Evolutionary conservation across 1,140 invertebrate genomes (phyloP).

Genomic region (Drosophila suzukii): DNA sequence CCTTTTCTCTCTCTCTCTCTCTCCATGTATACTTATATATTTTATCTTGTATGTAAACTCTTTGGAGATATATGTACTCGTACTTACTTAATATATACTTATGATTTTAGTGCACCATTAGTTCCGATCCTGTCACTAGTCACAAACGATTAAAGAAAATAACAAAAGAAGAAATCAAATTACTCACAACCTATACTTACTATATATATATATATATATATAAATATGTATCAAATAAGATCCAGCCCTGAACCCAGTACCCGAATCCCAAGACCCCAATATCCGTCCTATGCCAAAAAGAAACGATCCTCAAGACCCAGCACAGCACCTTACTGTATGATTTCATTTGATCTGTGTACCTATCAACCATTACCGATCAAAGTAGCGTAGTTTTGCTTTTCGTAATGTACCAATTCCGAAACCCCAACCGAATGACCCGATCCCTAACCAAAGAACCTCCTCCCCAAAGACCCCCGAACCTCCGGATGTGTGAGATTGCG

Average conservation of each 20-base stretch:
- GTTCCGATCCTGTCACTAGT: constrained; percentile 46
- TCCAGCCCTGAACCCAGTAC: not conserved
- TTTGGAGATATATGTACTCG: constrained; percentile 33
- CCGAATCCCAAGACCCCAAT: not conserved
- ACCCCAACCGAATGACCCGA: not conserved
- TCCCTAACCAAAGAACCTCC: not conserved
- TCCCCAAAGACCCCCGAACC: not conserved
- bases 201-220: constrained; percentile 21
- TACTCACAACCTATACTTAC: constrained; percentile 42
- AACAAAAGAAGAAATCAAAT: constrained; percentile 55
- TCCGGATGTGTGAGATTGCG: constrained; percentile 19
- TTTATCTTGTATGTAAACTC: constrained; percentile 18
- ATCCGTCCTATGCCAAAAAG: not conserved
- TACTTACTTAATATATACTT: constrained; percentile 34
- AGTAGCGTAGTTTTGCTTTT: constrained; percentile 37
- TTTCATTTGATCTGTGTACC: constrained; percentile 35
- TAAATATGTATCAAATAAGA: constrained; percentile 26
- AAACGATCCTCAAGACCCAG: constrained; percentile 13
- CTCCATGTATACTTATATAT: constrained; percentile 19
- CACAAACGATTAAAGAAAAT: constrained; percentile 43
- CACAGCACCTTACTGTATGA: constrained; percentile 43
- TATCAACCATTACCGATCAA: constrained; percentile 30
- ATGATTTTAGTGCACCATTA: constrained; percentile 53
- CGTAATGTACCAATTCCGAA: constrained; percentile 17
- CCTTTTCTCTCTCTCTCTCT: constrained; percentile 14